Evolutionary conservation across 2,888 invertebrate species (phyloP).

Genomic region (Tenthredo mesomela): DNA sequence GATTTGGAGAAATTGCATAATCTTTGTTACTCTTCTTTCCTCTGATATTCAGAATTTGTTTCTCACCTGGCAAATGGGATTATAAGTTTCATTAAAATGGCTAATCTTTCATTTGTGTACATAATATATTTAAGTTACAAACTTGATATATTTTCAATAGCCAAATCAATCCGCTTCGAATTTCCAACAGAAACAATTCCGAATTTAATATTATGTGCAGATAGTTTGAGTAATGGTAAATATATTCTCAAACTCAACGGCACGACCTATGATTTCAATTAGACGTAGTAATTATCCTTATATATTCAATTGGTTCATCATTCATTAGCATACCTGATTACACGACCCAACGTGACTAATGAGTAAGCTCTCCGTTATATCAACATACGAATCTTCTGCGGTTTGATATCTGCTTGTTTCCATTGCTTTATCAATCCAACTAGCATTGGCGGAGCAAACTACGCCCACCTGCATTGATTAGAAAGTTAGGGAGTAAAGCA

Average conservation of each 20-base stretch:
- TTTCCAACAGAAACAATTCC: slow-evolving; percentile 63
- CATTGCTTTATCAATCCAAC: slow-evolving; percentile 54
- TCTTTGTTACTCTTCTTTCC: slow-evolving; percentile 2
- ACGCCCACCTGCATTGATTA: slow-evolving; percentile 58
- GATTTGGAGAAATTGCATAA: slow-evolving; percentile 36
- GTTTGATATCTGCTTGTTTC: neutral
- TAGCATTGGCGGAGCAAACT: slow-evolving; percentile 55
- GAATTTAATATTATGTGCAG: slow-evolving; percentile 64
- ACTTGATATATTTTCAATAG: slow-evolving; percentile 65
- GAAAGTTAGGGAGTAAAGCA: slow-evolving; percentile 28
- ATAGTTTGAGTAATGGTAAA: slow-evolving; percentile 64
- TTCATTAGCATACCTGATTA: slow-evolving; percentile 19
- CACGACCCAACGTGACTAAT: slow-evolving; percentile 31
- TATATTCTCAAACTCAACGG: slow-evolving; percentile 63
- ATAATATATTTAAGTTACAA: slow-evolving; percentile 7
- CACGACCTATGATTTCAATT: slow-evolving; percentile 60
- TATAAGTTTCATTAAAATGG: neutral
- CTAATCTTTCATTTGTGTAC: neutral
- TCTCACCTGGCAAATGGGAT: neutral
- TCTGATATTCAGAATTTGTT: neutral
- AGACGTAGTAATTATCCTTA: neutral
- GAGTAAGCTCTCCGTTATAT: slow-evolving; percentile 10
- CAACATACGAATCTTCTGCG: neutral
- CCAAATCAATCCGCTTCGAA: slow-evolving; percentile 61
- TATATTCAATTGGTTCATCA: slow-evolving; percentile 9